phyloP scores from a whole-genome alignment of 2,113 vertebrate genomes.

The Catharus bicknelli region DNA sequence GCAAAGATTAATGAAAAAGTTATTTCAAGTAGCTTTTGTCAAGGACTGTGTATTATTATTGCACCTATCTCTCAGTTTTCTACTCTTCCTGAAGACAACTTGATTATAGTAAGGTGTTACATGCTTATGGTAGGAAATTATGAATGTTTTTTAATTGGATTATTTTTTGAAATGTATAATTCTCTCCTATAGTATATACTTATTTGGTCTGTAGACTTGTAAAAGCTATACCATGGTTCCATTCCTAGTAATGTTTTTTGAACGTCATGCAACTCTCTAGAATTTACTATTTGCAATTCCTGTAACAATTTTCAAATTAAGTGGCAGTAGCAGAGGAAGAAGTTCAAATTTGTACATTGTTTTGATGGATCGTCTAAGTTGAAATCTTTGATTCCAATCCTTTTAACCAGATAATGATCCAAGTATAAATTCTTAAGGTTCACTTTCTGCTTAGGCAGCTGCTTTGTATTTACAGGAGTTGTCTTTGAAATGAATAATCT shows the following conservation, averaged over 20 bases:
- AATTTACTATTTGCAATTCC: neutral
- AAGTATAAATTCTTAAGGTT: neutral
- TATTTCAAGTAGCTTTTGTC: neutral
- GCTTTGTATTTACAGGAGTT: neutral
- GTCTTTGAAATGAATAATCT: neutral
- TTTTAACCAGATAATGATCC: neutral
- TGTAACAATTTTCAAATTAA: neutral
- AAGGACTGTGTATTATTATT: neutral
- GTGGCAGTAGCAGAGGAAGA: neutral
- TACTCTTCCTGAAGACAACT: neutral
- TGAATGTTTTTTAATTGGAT: neutral
- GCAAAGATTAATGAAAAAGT: neutral
- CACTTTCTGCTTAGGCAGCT: neutral
- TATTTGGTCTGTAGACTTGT: neutral
- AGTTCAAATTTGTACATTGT: neutral
- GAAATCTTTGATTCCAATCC: neutral
- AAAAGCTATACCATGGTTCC: neutral
- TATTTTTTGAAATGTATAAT: neutral
- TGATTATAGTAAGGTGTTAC: neutral
- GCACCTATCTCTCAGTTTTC: neutral
- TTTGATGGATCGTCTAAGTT: neutral
- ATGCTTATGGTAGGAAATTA: neutral
- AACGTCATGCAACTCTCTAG: neutral
- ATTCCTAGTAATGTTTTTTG: neutral
- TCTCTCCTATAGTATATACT: neutral